Evolutionary conservation across 2,888 invertebrate genomes (phyloP), one percentile per base, ranked within the genome.

Genomic region (Trichogramma evanescens): DNA sequence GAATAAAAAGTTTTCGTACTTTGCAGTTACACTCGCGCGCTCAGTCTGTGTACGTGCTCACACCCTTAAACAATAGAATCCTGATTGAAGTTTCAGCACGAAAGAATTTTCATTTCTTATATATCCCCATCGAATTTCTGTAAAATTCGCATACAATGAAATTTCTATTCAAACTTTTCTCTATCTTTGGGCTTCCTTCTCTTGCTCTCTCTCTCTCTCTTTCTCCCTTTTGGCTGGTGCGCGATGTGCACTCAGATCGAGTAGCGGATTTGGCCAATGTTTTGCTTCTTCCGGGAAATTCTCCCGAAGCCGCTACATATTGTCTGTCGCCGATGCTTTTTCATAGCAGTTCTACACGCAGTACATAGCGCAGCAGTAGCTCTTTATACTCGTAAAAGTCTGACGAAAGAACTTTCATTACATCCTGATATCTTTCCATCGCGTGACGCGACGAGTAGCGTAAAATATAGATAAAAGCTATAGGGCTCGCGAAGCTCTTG

Each of bases 401-500:
- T 53, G 46, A 38, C 38, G 49, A 50, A 50, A 55, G 50, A 59
- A 62, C 50, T 62, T 62, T 64, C 59, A 52, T 64, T 56, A 55
- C 8, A 56, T 61, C 53, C 63, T 42, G 7, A 26, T 46, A 9
- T 10, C 46, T 10, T 46, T 46, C 46, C 4, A 10, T 9, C 46
- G 9, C 46, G 9, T 10, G 10, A 26, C 3, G 26, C 26, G 26
- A 26, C 26, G 26, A 26, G 26, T 26, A 13, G 13, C 13, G 13
- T 13, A 53, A 53, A 43, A 51, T 56, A 58, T 49, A 64, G 63
- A 65, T 63, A 66, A 65, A 65, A 63, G 61, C 61, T 26, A 26
- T 26, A 26, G 26, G 26, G 26, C 3, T 26, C 26, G 56, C 42
- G 63, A 63, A 63, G 61, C 63, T 61, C 59, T 62, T 61, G 62